Base-by-base conservation (phyloP, 2,113 vertebrate genomes). In the Podarcis raffonei region DNA sequence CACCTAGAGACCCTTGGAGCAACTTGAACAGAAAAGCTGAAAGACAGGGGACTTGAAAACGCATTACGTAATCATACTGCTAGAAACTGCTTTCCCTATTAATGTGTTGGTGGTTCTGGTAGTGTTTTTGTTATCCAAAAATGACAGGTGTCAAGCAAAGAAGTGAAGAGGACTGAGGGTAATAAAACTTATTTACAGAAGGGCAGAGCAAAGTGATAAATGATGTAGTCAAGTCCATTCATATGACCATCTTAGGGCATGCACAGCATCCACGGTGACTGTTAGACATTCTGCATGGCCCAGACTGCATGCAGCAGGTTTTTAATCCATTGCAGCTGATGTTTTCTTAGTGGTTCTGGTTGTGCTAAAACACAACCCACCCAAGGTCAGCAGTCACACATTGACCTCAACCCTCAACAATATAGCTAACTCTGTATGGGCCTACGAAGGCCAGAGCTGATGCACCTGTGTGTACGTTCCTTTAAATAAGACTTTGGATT, bases 1-100 rank as follows among this genome's bases (percentile, higher is more conserved):
- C 59, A 15, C 13, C 59, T 65, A 80, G 20, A 7, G 76, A 86
- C 88, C 77, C 69, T 86, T 32, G 89, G 83, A 82, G 91, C 91
- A 88, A 2, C 1, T 8, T 1, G 59, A 90, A 53, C 1, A 90
- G 12, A 69, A 1, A 78, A 86, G 91, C 62, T 3, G 7, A 39
- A 92, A 86, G 5, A 81, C 2, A 1, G 6, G 68, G 53, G 59
- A 68, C 5, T 39, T 20, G 76, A 84, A 27, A 72, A 84, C 0
- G 62, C 89, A 75, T 62, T 74, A 87, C 74, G 85, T 87, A 39
- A 87, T 78, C 22, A 27, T 12, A 62, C 13, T 22, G 35, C 68
- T 87, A 74, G 25, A 53, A 62, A 72, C 68, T 81, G 69, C 6
- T 62, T 74, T 82, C 57, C 69, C 65, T 83, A 88, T 93, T 89